A percentile compares a stretch with the other conserved stretches of the same genome.
Evolutionary conservation across 2,797 vertebrate genomes (phyloP).

Genomic region (Avahi laniger): DNA sequence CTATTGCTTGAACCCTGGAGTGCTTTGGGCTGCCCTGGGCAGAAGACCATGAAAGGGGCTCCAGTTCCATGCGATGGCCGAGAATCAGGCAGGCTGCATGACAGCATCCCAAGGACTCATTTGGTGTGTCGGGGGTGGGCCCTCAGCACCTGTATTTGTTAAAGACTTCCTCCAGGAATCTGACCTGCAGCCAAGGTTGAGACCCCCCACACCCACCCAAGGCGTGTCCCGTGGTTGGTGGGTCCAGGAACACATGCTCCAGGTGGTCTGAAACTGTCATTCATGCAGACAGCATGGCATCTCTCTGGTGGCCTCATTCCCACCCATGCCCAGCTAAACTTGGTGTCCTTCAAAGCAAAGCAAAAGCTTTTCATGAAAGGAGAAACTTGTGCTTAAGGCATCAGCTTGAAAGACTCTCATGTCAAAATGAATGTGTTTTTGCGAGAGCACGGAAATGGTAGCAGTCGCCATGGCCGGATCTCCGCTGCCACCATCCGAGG

Average conservation of each 20-base stretch:
- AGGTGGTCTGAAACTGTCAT: neutral
- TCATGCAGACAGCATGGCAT: fast-evolving
- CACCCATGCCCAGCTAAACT: neutral
- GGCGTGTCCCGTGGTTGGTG: neutral
- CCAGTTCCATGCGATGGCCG: neutral
- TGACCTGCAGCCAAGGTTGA: neutral
- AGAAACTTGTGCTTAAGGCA: neutral
- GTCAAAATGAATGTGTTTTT: neutral
- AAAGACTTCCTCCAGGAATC: neutral
- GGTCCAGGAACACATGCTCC: neutral
- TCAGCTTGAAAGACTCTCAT: neutral
- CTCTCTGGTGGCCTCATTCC: neutral
- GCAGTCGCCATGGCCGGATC: neutral
- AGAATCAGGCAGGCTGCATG: neutral
- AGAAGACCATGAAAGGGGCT: neutral
- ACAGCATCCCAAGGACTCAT: neutral
- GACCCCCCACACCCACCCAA: too few relatives aligned
- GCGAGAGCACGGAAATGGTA: neutral
- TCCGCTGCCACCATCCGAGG: fast-evolving
- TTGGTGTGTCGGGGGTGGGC: neutral
- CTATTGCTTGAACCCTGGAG: neutral
- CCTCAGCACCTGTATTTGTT: neutral
- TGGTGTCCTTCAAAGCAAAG: neutral
- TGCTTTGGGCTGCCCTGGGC: neutral
- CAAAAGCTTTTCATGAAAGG: neutral